Base-by-base conservation (phyloP, 92 coral and sea anemone species). In the Porites cylindrica region DNA sequence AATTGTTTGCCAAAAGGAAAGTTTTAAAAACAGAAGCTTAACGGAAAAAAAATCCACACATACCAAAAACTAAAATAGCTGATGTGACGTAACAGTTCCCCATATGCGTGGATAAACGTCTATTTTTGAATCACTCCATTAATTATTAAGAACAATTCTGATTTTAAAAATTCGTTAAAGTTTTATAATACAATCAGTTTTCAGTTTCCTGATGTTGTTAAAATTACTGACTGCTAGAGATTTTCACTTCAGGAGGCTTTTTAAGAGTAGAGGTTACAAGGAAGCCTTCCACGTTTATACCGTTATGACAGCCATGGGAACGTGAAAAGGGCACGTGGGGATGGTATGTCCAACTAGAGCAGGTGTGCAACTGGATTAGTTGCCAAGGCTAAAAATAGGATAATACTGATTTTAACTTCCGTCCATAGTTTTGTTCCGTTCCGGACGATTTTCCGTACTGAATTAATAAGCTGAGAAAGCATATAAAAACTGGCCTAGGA, bases 311-410 rank as follows among this genome's bases (percentile, higher is more conserved):
- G 29, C 20, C 77, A 13, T 47, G 3, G 20, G 5, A 72, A 50
- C 8, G 1, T 4, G 19, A n/a, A 18, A 14, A 9, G 3, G 13
- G 20, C 62, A 21, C 21, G 21, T 19, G 51, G 20, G n/a, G 8
- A 13, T n/a, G 21, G 73, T 21, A 16, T 13, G 17, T 53, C 61
- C 53, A 8, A 26, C 43, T 2, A 47, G 8, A 7, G 75, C 29
- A 11, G 47, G 59, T 80, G 84, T 80, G 84, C 23, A 19, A 16
- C 60, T 71, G 19, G 76, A 26, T 20, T 17, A 66, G 47, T 52
- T 32, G 50, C n/a, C 47, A 61, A 16, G 53, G 47, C 23, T 80
- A 67, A 80, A 80, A 51, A 66, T 67, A 67, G 65, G 51, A 17
- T 7, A 12, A 7, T 20, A 12, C 16, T 8, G 4, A 17, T 23